These are phyloP conservation scores for human (Homo sapiens) DNA, from an alignment of 2,113 vertebrate species.

Conservation along the genomic window GRCh38 chr7:67789501-67790000, in stretches of 20 bases:
- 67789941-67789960: background rate
- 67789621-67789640: no score
- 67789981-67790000: background rate
- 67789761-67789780: background rate
- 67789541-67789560: no score
- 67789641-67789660: no score
- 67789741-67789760: background rate
- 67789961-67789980: background rate
- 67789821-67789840: background rate
- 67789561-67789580: no score
- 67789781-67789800: background rate
- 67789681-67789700: no score
- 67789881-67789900: accelerated
- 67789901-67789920: background rate
- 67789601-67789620: no score
- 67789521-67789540: no score
- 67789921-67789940: background rate
- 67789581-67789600: no score
- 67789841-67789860: background rate
- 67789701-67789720: no score
- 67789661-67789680: no score
- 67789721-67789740: background rate
- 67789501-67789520: no score
- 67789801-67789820: background rate
- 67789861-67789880: background rate